These are phyloP conservation scores for Apodemia zela DNA, from an alignment of 2,888 invertebrate genomes.

Conservation along the genomic window DNA sequence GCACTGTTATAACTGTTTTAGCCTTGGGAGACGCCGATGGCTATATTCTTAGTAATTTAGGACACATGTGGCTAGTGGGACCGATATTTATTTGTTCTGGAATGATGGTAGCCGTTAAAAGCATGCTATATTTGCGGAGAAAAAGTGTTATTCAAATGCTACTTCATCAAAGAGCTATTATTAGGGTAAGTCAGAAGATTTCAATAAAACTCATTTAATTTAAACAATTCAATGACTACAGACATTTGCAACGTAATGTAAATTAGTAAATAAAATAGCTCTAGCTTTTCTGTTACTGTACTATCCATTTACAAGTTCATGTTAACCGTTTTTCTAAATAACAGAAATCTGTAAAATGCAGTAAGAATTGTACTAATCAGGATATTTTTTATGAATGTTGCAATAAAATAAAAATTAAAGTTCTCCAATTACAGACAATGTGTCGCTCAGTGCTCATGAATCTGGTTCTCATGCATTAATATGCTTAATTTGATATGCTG, in stretches of 20 bases:
- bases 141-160: constrained; percentile 84
- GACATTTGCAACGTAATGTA: not conserved
- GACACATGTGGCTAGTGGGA: constrained; percentile 85
- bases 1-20: constrained; percentile 82
- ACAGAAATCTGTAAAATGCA: too few species aligned
- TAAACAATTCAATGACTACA: not conserved
- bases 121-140: constrained; percentile 82
- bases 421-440: too few species aligned
- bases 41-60: constrained; percentile 80
- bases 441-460: too few species aligned
- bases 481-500: too few species aligned
- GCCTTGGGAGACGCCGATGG: constrained; percentile 82
- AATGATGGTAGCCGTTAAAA: constrained; percentile 85
- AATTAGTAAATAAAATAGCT: not conserved
- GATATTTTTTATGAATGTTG: too few species aligned
- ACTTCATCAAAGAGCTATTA: constrained; percentile 81
- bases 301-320: not conserved
- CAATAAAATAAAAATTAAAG: too few species aligned
- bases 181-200: constrained; percentile 68
- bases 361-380: too few species aligned
- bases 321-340: not conserved
- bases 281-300: not conserved
- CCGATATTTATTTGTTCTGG: constrained; percentile 85
- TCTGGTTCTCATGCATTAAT: too few species aligned
- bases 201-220: constrained; percentile 6